phyloP scores from a whole-genome alignment of 2,113 vertebrate species.

The Osmerus mordax region DNA sequence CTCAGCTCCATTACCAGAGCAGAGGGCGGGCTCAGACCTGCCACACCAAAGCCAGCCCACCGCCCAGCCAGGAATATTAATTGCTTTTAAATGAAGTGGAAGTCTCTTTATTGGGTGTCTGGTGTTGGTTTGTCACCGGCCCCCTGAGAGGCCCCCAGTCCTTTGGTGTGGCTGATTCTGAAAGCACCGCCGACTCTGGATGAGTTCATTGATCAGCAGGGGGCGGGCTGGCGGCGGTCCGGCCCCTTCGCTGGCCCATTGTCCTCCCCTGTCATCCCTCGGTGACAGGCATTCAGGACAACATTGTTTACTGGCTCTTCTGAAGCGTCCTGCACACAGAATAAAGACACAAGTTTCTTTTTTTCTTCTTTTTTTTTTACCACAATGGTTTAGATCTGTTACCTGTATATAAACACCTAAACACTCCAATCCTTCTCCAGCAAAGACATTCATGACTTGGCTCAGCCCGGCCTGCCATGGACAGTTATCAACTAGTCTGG shows the following conservation, averaged over 20 bases:
- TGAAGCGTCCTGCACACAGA: too few relatives aligned
- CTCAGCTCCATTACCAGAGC: constrained; percentile 75
- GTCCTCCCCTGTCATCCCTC: constrained; percentile 55
- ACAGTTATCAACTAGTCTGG: too few relatives aligned
- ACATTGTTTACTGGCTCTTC: too few relatives aligned
- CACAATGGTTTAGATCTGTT: too few relatives aligned
- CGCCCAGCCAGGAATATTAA: constrained; percentile 78
- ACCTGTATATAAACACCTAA: too few relatives aligned
- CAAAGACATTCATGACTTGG: too few relatives aligned
- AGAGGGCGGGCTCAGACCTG: constrained; percentile 74
- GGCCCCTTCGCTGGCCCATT: constrained; percentile 68
- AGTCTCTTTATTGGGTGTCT: constrained; percentile 81
- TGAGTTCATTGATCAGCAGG: constrained; percentile 72
- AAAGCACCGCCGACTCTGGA: constrained; percentile 70
- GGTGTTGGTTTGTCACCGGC: constrained; percentile 80
- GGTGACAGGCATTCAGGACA: constrained; percentile 29
- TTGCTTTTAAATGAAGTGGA: constrained; percentile 83
- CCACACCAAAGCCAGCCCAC: constrained; percentile 75
- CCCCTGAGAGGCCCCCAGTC: constrained; percentile 66
- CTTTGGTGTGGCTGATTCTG: constrained; percentile 77
- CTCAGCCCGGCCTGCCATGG: too few relatives aligned
- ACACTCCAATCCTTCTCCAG: too few relatives aligned
- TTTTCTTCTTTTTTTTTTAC: too few relatives aligned
- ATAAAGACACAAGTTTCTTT: too few relatives aligned
- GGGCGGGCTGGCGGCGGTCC: constrained; percentile 61